Base-by-base conservation (phyloP, 2,113 vertebrate species). In the Microcebus tavaratra region DNA sequence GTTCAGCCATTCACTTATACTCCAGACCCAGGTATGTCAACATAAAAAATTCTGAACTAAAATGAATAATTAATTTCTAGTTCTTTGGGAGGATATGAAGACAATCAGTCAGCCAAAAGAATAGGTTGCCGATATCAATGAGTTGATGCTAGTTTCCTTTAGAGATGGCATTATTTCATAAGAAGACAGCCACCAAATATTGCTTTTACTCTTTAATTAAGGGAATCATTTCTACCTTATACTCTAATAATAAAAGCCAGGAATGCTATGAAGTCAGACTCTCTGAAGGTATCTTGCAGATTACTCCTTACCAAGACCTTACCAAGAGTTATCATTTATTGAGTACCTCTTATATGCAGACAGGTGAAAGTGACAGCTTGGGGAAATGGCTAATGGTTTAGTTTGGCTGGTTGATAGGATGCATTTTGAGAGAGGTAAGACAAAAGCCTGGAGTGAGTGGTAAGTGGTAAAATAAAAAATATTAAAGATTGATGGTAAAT, bases 1-100 rank as follows among this genome's bases (percentile, higher is more conserved):
- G 98, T 99, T 96, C 99, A 99, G 91, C 98, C 99, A 59, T 99
- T 99, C 95, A 99, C 99, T 3, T 99, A 99, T 98, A 99, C 99
- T 99, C 99, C 99, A 98, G 99, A 99, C 73, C 97, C 99, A 99
- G 99, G 99, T 99, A 98, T 88, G 99, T 98, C 18, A 59, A 78
- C 94, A 2, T 4, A 36, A 94, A 70, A 78, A 93, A 59, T 92
- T 72, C 39, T 90, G 27, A 91, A 76, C 18, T 68, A 88, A 96
- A 89, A 65, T 59, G 13, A 95, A 21, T 88, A 65, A 42, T 80
- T 83, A 73, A 86, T 90, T 96, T 95, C 59, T 88, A 70, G 17
- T 85, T 50, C 27, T 95, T 97, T 90, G 34, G 63, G 92, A 90
- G 79, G 57, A 53, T 84, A 76, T 80, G 23, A 90, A 70, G 61